phyloP scores from a whole-genome alignment of 2,113 vertebrate genomes.

The Crotophaga sulcirostris region DNA sequence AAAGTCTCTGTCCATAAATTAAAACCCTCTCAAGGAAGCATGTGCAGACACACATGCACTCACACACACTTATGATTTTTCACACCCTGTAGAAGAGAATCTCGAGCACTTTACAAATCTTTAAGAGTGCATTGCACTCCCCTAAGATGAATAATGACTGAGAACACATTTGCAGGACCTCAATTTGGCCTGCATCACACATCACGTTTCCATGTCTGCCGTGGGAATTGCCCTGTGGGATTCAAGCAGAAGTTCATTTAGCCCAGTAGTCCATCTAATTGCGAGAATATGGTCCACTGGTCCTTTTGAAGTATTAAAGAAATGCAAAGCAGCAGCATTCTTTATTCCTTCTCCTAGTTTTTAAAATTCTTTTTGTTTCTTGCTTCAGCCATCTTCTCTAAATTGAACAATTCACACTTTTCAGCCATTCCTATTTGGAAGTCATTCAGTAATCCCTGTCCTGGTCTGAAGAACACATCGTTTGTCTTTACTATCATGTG shows the following conservation, averaged over 20 bases:
- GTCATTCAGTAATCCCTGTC: neutral
- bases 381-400: neutral
- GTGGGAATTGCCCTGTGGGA: neutral
- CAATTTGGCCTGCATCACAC: slow-evolving; percentile 4
- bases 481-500: neutral
- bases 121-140: neutral
- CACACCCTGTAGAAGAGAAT: slow-evolving; percentile 19
- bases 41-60: neutral
- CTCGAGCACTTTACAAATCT: slow-evolving; percentile 53
- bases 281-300: neutral
- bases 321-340: neutral
- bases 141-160: slow-evolving; percentile 21
- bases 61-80: neutral
- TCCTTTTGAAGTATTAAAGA: neutral
- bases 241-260: slow-evolving; percentile 26
- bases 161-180: slow-evolving; percentile 27
- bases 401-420: neutral
- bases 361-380: neutral
- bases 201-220: neutral
- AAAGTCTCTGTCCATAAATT: slow-evolving; percentile 20
- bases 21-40: neutral
- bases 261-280: neutral
- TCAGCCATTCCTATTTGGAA: neutral
- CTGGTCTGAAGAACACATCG: neutral
- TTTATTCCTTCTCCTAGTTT: neutral